Conservation (phyloP, 2,888 invertebrate species). For the Agriopis marginaria region DNA sequence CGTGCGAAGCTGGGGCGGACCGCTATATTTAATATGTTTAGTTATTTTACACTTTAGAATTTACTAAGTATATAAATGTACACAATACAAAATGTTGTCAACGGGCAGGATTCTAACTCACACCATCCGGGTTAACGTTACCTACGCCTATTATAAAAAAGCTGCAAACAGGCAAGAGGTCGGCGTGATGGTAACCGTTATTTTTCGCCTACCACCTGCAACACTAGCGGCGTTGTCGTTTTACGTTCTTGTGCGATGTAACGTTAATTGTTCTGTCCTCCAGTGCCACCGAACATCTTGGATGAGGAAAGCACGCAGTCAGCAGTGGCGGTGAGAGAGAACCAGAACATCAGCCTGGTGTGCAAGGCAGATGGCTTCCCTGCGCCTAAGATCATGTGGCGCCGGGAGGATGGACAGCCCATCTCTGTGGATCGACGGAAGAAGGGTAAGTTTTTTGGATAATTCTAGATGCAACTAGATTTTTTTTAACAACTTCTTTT, state of each 20-base stretch:
- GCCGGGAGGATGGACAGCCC: slow-evolving; percentile 95
- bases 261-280: slow-evolving; percentile 42
- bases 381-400: slow-evolving; percentile 96
- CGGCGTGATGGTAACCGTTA: too few relatives aligned
- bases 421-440: slow-evolving; percentile 94
- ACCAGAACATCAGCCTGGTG: slow-evolving; percentile 96
- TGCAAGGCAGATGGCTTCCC: slow-evolving; percentile 97
- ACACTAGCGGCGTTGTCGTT: too few relatives aligned
- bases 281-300: slow-evolving; percentile 97
- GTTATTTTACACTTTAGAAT: too few relatives aligned
- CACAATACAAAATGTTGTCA: too few relatives aligned
- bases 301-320: slow-evolving; percentile 96
- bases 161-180: too few relatives aligned
- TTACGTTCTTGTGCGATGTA: neutral
- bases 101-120: too few relatives aligned
- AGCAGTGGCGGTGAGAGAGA: slow-evolving; percentile 96
- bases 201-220: too few relatives aligned
- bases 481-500: neutral
- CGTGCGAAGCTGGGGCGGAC: too few relatives aligned
- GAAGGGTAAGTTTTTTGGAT: slow-evolving; percentile 88
- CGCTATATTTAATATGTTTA: too few relatives aligned
- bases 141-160: too few relatives aligned
- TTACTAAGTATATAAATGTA: too few relatives aligned
- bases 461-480: neutral
- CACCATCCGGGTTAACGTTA: too few relatives aligned